A percentile compares a stretch with the other conserved stretches of the same genome.
Conservation (phyloP, 2,888 invertebrate genomes). For the Lepidocyrtoides sp. region DNA sequence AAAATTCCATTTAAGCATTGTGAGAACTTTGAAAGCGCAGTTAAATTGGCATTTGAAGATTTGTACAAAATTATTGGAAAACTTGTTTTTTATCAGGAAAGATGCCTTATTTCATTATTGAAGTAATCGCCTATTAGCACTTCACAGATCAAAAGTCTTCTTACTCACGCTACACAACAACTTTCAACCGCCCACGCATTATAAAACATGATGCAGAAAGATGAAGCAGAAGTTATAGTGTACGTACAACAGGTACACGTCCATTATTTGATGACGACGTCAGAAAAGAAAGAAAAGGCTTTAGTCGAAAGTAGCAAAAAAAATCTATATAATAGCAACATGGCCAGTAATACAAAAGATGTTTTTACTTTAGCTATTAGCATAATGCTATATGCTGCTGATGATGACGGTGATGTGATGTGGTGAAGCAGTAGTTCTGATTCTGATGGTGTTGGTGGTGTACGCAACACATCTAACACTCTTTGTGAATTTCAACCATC, state of each 20-base stretch:
- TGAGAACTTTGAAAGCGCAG: not conserved
- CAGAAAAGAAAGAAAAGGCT: slow-evolving; percentile 61
- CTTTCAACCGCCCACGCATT: slow-evolving; percentile 80
- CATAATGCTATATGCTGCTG: slow-evolving; percentile 56
- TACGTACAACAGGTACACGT: slow-evolving; percentile 48
- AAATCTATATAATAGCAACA: slow-evolving; percentile 48
- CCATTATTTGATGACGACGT: slow-evolving; percentile 39
- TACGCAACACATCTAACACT: slow-evolving; percentile 10
- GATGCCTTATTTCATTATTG: slow-evolving; percentile 33
- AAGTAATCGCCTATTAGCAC: slow-evolving; percentile 83
- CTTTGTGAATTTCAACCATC: slow-evolving; percentile 41
- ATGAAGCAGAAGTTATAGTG: slow-evolving; percentile 27
- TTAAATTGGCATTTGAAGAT: slow-evolving; percentile 49
- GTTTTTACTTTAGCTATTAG: slow-evolving; percentile 70
- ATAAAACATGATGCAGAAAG: slow-evolving; percentile 1
- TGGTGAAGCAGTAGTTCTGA: too few relatives aligned
- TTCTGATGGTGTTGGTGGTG: slow-evolving; percentile 41
- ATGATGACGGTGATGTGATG: slow-evolving; percentile 4
- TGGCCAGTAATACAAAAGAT: slow-evolving; percentile 43
- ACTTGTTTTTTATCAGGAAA: slow-evolving; percentile 47
- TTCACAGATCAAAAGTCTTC: slow-evolving; percentile 80
- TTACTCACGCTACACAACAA: slow-evolving; percentile 29
- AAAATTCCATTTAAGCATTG: slow-evolving; percentile 25
- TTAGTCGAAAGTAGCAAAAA: slow-evolving; percentile 70
- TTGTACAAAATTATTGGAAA: slow-evolving; percentile 54